Conservation (phyloP, 2,888 invertebrate species). For the Myathropa florea region DNA sequence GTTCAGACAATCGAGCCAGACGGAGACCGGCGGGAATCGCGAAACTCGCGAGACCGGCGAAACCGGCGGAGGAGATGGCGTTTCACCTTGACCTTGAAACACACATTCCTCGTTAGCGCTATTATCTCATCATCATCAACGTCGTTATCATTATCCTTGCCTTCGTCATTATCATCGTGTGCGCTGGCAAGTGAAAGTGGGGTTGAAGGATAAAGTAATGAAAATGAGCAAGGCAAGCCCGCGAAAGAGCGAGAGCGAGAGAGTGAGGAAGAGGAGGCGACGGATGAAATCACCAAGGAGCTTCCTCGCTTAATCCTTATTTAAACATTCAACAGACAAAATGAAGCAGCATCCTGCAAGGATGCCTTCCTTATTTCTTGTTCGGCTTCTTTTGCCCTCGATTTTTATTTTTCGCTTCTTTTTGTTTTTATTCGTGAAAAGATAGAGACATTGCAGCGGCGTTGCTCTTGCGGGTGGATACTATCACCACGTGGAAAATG, state of each 20-base stretch:
- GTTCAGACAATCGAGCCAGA: neutral
- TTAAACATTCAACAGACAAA: slow-evolving; percentile 71
- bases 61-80: neutral
- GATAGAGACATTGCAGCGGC: slow-evolving; percentile 48
- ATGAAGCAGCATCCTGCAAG: slow-evolving; percentile 68
- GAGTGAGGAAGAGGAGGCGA: slow-evolving; percentile 10
- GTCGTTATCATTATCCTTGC: slow-evolving; percentile 70
- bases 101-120: slow-evolving; percentile 70
- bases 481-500: slow-evolving; percentile 67
- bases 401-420: slow-evolving; percentile 18
- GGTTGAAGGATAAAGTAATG: slow-evolving; percentile 68
- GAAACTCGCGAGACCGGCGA: neutral
- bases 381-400: neutral
- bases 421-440: slow-evolving; percentile 31
- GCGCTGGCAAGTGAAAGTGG: slow-evolving; percentile 63
- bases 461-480: slow-evolving; percentile 17
- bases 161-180: slow-evolving; percentile 48
- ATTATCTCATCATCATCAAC: slow-evolving; percentile 71
- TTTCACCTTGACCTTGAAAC: slow-evolving; percentile 71
- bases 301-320: slow-evolving; percentile 70
- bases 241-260: slow-evolving; percentile 5
- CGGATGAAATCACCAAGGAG: slow-evolving; percentile 27
- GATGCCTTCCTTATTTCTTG: slow-evolving; percentile 47
- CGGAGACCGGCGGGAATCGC: neutral
- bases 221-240: slow-evolving; percentile 61